phyloP scores from a whole-genome alignment of 2,888 invertebrate genomes.

The Calameuta pallipes region DNA sequence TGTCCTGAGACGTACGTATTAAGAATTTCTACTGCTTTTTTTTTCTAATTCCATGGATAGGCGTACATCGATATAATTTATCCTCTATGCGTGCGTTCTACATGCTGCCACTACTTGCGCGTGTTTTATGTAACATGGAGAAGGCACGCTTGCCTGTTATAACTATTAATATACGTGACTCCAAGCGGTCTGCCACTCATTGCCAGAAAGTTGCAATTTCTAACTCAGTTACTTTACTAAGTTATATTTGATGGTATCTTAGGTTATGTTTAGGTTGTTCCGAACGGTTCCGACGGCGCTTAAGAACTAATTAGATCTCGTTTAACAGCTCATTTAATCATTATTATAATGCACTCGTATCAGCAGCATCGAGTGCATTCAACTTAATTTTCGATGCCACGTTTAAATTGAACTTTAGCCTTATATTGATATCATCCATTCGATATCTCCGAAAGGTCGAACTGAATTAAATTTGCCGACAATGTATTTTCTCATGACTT shows the following conservation, averaged over 20 bases:
- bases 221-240: not conserved
- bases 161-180: slow-evolving; percentile 31
- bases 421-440: not conserved
- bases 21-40: slow-evolving; percentile 8
- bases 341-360: not conserved
- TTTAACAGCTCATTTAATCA: too few relatives aligned
- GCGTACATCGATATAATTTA: slow-evolving; percentile 6
- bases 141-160: slow-evolving; percentile 19
- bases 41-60: slow-evolving; percentile 4
- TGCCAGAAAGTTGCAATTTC: not conserved
- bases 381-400: not conserved
- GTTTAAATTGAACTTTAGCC: not conserved
- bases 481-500: not conserved
- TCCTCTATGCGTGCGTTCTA: slow-evolving; percentile 16
- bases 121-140: slow-evolving; percentile 36
- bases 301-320: too few relatives aligned
- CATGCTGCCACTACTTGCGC: slow-evolving; percentile 20
- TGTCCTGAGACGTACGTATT: slow-evolving; percentile 50
- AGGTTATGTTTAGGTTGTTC: not conserved
- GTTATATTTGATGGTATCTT: not conserved
- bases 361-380: not conserved
- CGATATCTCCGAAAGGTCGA: not conserved
- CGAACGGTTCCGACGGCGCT: not conserved
- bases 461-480: not conserved
- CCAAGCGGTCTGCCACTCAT: not conserved